These are phyloP conservation scores for Clarias pachynema DNA, from an alignment of 2,797 vertebrate species.

Conservation along the genomic window DNA sequence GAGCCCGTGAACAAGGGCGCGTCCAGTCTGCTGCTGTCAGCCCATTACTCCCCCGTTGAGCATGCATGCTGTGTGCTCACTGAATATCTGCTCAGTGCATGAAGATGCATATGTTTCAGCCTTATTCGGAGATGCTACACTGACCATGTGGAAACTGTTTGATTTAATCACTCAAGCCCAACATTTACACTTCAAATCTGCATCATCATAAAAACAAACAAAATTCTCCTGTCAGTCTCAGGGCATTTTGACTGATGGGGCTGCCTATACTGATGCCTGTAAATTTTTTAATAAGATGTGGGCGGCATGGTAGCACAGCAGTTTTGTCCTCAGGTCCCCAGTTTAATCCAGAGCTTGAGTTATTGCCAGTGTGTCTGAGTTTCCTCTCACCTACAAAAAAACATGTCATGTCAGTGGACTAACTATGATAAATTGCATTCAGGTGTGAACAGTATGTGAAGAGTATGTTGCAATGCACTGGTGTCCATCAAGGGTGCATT, in stretches of 20 bases:
- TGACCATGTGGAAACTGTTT: slow-evolving; percentile 23
- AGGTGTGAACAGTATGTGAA: not conserved
- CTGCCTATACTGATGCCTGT: not conserved
- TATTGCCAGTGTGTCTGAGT: not conserved
- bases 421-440: not conserved
- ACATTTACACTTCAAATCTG: not conserved
- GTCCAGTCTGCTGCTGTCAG: slow-evolving; percentile 48
- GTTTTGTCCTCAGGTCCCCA: not conserved
- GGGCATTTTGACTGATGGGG: not conserved
- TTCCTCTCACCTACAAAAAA: not conserved
- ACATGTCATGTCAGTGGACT: too few relatives aligned
- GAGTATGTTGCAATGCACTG: not conserved
- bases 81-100: slow-evolving; percentile 36
- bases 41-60: slow-evolving; percentile 42
- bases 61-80: slow-evolving; percentile 43
- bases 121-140: slow-evolving; percentile 31
- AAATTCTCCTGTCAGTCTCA: not conserved
- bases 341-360: not conserved
- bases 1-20: slow-evolving; percentile 41
- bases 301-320: too few relatives aligned
- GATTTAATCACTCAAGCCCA: slow-evolving; percentile 17
- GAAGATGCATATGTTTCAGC: slow-evolving; percentile 45
- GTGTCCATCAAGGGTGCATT: not conserved
- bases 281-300: not conserved
- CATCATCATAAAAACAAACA: not conserved